phyloP scores from a whole-genome alignment of 2,888 invertebrate genomes.

The Dynastes tityus region DNA sequence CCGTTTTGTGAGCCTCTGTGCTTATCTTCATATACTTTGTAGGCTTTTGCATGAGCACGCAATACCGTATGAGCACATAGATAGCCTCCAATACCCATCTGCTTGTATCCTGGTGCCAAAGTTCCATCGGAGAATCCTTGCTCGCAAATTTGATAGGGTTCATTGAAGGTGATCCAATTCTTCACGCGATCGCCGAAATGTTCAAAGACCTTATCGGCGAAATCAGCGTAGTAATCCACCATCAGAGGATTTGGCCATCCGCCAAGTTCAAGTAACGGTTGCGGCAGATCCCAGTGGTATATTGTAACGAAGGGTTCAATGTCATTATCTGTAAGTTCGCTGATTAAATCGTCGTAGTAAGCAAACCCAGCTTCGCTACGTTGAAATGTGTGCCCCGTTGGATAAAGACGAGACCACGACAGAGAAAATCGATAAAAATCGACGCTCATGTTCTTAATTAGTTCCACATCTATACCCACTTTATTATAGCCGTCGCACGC shows the following conservation, averaged over 20 bases:
- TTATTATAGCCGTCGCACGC: conserved; percentile 63
- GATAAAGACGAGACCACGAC: conserved; percentile 78
- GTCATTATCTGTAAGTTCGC: conserved; percentile 72
- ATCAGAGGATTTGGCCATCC: conserved; percentile 76
- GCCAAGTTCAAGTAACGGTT: conserved; percentile 74
- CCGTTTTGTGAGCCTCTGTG: conserved; percentile 67
- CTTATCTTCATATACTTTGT: conserved; percentile 73
- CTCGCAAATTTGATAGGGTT: conserved; percentile 65
- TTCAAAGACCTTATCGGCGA: conserved; percentile 72
- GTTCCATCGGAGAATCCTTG: conserved; percentile 64
- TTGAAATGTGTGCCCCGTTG: conserved; percentile 73
- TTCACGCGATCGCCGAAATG: conserved; percentile 68
- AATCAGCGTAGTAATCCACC: conserved; percentile 76
- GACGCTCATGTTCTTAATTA: conserved; percentile 60
- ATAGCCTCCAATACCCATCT: conserved; percentile 76
- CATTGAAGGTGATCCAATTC: conserved; percentile 75
- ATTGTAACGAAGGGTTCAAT: conserved; percentile 76
- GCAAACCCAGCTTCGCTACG: conserved; percentile 76
- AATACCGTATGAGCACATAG: conserved; percentile 77
- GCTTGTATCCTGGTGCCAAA: conserved; percentile 71
- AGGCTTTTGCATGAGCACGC: conserved; percentile 78
- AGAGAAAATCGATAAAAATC: conserved; percentile 74
- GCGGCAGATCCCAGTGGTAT: conserved; percentile 80
- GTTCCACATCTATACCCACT: conserved; percentile 58
- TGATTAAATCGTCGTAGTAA: conserved; percentile 77